Evolutionary conservation across 2,888 invertebrate genomes (phyloP), one percentile per base, ranked within the genome.

Genomic region (Platypus cylindrus): DNA sequence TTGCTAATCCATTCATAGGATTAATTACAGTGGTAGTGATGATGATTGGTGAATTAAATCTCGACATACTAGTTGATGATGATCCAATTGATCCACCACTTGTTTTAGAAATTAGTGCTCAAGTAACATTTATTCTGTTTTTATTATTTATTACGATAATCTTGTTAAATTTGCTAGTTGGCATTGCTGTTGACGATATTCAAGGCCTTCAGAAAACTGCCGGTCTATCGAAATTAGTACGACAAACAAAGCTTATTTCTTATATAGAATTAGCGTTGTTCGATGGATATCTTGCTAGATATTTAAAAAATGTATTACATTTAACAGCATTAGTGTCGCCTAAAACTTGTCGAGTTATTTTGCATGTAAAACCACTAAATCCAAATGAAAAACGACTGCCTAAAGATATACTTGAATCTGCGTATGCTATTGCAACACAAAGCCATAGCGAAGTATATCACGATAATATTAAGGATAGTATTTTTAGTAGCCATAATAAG

Each of bases 191-290:
- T 3, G 83, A 85, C 49, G 86, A 86, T 53, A 86, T 85, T 37
- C 84, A 85, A 55, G 85, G 84, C 1, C 62, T 86, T n/a, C 78
- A 84, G 47, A 85, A 85, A 65, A 85, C 85, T 0, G 86, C 86
- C 0, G 85, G 83, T 0, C 64, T 86, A 2, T 82, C 83, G 0
- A 85, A 84, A 52, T 64, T 85, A 5, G 85, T 85, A 8, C 68
- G 84, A 7, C 85, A 85, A 60, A 85, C 85, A 0, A 83, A 85
- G 60, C 59, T 86, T n/a, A 85, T 86, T 43, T 82, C 82, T 2
- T 85, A 85, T 52, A 79, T 85, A 63, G 85, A 86, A 53, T 63
- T 81, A 17, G 84, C 84, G 0, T 57, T 85, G 18, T 83, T 85
- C 44, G 77, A 82, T 49, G 81, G 82, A 1, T 78, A 81, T 55